Percentiles rank a stretch among this genome's conserved stretches.
These are phyloP conservation scores for Morpho helenor DNA, from an alignment of 2,888 invertebrate species.

Conservation along the genomic window DNA sequence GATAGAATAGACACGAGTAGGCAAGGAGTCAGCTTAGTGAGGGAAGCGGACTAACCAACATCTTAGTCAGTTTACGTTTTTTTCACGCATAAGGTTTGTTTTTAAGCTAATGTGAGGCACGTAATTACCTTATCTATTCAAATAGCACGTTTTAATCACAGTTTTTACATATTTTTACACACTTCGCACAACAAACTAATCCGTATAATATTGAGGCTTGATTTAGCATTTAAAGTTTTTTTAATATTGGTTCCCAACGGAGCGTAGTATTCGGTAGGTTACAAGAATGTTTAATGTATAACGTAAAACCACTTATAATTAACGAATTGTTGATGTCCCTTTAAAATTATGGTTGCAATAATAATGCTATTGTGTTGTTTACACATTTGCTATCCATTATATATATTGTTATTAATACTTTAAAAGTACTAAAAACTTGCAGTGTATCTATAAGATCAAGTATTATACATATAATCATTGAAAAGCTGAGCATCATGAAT, in stretches of 20 bases:
- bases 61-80: conserved; percentile 43
- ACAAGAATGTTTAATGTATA: too few species aligned
- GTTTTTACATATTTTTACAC: conserved; percentile 56
- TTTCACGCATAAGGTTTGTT: conserved; percentile 56
- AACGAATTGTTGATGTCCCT: too few species aligned
- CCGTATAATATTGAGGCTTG: conserved; percentile 2
- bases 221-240: neutral
- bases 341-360: too few species aligned
- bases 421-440: too few species aligned
- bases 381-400: too few species aligned
- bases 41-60: conserved; percentile 65
- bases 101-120: conserved; percentile 63
- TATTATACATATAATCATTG: too few species aligned
- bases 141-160: conserved; percentile 41
- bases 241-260: neutral
- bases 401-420: too few species aligned
- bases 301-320: too few species aligned
- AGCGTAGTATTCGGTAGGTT: too few species aligned
- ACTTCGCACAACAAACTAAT: conserved; percentile 1
- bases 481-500: too few species aligned
- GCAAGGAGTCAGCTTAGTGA: conserved; percentile 65
- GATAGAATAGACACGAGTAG: conserved; percentile 65
- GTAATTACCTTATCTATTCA: conserved; percentile 38
- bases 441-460: too few species aligned
- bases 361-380: too few species aligned